Evolutionary conservation across 2,797 vertebrate species (phyloP).

Genomic region (Clarias pachynema): DNA sequence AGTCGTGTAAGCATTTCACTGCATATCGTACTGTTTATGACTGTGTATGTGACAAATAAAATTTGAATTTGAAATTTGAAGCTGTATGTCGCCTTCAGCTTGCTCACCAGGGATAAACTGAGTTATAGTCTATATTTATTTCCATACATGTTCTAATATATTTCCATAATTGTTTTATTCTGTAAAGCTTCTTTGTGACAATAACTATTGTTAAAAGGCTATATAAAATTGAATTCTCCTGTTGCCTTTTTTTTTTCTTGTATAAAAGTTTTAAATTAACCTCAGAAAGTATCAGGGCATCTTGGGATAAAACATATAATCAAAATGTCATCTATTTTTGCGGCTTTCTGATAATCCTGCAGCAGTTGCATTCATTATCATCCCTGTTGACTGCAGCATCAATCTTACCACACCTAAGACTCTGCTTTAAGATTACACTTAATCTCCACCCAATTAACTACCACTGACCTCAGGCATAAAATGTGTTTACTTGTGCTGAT

Average conservation of each 20-base stretch:
- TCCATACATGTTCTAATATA: too few relatives aligned
- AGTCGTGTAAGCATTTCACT: too few relatives aligned
- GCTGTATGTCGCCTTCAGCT: too few relatives aligned
- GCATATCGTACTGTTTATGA: too few relatives aligned
- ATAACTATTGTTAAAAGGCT: too few relatives aligned
- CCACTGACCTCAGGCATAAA: not conserved
- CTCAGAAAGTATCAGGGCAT: not conserved
- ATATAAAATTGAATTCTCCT: too few relatives aligned
- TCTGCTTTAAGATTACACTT: not conserved
- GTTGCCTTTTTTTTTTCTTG: not conserved
- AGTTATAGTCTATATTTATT: too few relatives aligned
- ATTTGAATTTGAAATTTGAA: too few relatives aligned
- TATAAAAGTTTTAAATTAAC: not conserved
- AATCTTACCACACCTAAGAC: not conserved
- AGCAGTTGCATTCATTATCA: not conserved
- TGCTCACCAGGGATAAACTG: too few relatives aligned
- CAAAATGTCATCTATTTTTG: not conserved
- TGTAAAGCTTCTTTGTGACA: too few relatives aligned
- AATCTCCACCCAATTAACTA: not conserved
- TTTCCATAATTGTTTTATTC: too few relatives aligned
- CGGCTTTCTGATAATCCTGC: not conserved
- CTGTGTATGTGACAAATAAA: too few relatives aligned
- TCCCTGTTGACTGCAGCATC: not conserved
- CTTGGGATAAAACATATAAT: not conserved
- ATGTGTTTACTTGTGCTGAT: conserved; percentile 1